These are phyloP conservation scores for Acomys russatus DNA, from an alignment of 2,797 vertebrate species.

Conservation along the genomic window DNA sequence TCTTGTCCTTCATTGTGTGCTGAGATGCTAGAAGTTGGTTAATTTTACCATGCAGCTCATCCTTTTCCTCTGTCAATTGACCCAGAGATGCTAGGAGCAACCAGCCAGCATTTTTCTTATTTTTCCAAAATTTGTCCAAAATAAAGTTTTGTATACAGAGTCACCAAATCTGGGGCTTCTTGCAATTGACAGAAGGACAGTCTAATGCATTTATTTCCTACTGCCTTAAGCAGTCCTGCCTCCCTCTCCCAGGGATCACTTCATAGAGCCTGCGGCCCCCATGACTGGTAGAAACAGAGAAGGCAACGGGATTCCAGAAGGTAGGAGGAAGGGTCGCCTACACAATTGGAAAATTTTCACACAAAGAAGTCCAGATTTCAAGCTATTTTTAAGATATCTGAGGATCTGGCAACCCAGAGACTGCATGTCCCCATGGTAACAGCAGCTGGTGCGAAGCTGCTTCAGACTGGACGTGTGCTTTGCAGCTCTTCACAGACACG, in stretches of 20 bases:
- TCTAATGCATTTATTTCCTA: not conserved
- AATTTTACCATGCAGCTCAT: no score
- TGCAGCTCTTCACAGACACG: not conserved
- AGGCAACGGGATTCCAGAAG: slow-evolving; percentile 81
- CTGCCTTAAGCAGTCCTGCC: not conserved
- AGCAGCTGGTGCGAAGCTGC: slow-evolving; percentile 45
- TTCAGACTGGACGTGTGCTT: slow-evolving; percentile 64
- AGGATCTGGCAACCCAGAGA: slow-evolving; percentile 76
- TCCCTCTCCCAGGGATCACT: not conserved
- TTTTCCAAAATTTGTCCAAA: not conserved
- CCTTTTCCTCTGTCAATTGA: not conserved
- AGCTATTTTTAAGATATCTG: slow-evolving; percentile 84
- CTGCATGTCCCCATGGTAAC: slow-evolving; percentile 83
- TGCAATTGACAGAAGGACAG: not conserved
- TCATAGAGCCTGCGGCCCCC: not conserved
- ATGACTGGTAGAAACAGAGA: slow-evolving; percentile 31
- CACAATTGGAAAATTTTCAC: slow-evolving; percentile 80
- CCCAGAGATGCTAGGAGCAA: not conserved
- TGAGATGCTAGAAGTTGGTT: not conserved
- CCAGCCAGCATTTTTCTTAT: not conserved
- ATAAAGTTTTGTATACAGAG: not conserved
- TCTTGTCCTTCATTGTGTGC: not conserved
- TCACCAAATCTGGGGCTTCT: not conserved
- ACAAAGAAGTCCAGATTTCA: slow-evolving; percentile 82
- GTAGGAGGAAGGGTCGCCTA: slow-evolving; percentile 81